Evolutionary conservation across 2,113 vertebrate species (phyloP).

Genomic region (Corydoras sp.): DNA sequence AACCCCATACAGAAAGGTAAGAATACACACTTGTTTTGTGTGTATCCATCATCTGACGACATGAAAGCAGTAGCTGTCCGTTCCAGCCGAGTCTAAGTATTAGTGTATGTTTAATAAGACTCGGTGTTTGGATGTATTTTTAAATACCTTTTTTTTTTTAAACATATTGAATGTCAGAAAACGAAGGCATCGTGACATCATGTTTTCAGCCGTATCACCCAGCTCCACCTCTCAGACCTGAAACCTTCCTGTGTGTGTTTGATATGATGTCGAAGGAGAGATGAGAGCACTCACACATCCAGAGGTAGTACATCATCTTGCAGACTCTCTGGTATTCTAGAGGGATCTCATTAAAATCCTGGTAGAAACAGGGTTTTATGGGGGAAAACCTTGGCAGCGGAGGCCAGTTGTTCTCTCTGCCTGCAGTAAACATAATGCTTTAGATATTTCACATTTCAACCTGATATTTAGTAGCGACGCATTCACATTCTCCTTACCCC

Average conservation of each 20-base stretch:
- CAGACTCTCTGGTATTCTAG: conserved; percentile 83
- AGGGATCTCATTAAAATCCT: conserved; percentile 91
- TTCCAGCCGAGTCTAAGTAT: no score
- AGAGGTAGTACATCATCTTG: conserved; percentile 96
- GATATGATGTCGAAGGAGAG: not conserved
- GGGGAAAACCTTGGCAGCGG: conserved; percentile 81
- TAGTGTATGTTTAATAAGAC: no score
- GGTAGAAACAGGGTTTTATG: conserved; percentile 92
- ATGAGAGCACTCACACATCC: conserved; percentile 82
- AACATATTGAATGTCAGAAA: no score
- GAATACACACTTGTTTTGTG: no score
- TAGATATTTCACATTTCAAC: not conserved
- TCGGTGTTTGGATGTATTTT: no score
- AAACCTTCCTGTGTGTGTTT: not conserved
- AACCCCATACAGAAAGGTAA: no score
- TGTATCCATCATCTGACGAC: no score
- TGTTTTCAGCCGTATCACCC: no score
- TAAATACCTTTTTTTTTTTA: not conserved
- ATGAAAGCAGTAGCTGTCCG: no score
- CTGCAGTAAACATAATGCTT: conserved; percentile 54
- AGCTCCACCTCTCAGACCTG: no score
- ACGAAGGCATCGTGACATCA: no score
- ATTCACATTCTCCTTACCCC: conserved; percentile 21
- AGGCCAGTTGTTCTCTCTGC: conserved; percentile 92
- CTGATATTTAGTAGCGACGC: not conserved